Evolutionary conservation across 2,113 vertebrate species (phyloP), one percentile per base, ranked within the genome.

Genomic region (Theristicus caerulescens): DNA sequence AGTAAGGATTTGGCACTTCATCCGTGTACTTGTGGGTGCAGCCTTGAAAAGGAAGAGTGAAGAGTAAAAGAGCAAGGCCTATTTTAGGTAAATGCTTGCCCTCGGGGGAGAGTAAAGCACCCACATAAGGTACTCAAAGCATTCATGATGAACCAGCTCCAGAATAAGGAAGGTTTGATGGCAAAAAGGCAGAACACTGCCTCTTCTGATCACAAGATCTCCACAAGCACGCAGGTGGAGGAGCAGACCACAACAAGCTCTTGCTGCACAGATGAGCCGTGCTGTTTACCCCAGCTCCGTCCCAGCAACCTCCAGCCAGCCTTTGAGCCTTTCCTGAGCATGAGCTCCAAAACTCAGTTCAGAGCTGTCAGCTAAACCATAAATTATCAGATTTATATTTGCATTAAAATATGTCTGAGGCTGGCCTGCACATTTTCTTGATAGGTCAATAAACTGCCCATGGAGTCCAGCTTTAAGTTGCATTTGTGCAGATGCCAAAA

Each of bases 341-440:
- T 0, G 1, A 76, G 16, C 73, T 88, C 34, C 44, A 83, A 82
- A 80, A 79, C 36, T 67, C 36, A 3, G 13, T 20, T 59, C 81
- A 26, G 40, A 62, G 27, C 58, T 67, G 71, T 44, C 62, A 40
- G 36, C 13, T 67, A 36, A 85, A 57, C n/a, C 58, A 40, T 80
- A 64, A 96, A 83, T 92, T 5, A 72, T n/a, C 87, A 82, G 81
- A 82, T 95, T 97, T 95, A 91, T 71, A 17, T 32, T 16, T 29
- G 69, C 11, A 7, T 70, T 82, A 57, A 77, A 82, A 55, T 16
- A 76, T 85, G 22, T 61, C 79, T 67, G 74, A 79, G 42, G 13
- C 47, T 76, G 70, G 14, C n/a, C 61, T 69, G 70, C 73, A 46
- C 5, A 0, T 32, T 80, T 59, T 54, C 79, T 32, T 52, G 24